These are phyloP conservation scores for Phyllotreta striolata DNA, from an alignment of 2,888 invertebrate species.

Conservation along the genomic window DNA sequence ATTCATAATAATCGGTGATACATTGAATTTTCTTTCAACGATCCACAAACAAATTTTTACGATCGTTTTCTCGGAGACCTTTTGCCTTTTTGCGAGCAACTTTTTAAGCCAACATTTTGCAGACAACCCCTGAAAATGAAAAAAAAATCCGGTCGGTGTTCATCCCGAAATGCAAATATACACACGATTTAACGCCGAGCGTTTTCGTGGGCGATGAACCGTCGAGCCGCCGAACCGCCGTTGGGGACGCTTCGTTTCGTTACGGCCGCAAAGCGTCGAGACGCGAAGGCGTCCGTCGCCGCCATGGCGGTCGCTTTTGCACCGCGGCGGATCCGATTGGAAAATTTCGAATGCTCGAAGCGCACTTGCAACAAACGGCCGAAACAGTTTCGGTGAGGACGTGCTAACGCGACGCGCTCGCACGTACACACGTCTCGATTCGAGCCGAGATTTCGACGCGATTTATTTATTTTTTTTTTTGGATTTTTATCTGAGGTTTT, in stretches of 20 bases:
- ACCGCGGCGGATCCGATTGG: constrained; percentile 27
- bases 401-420: constrained; percentile 21
- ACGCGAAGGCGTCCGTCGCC: constrained; percentile 59
- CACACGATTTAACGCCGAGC: constrained; percentile 7
- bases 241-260: constrained; percentile 54
- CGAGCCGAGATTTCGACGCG: constrained; percentile 18
- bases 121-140: not conserved
- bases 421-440: constrained; percentile 17
- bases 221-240: constrained; percentile 39
- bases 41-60: too few relatives aligned
- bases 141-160: not conserved
- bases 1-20: too few relatives aligned
- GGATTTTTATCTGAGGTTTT: constrained; percentile 1
- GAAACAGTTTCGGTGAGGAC: constrained; percentile 29
- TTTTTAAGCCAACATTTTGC: too few relatives aligned
- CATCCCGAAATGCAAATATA: constrained; percentile 3
- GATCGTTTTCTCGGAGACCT: too few relatives aligned
- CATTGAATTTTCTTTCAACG: too few relatives aligned
- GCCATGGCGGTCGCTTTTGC: constrained; percentile 28
- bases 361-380: constrained; percentile 20
- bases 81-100: too few relatives aligned
- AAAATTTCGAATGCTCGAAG: constrained; percentile 22
- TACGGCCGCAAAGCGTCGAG: constrained; percentile 57
- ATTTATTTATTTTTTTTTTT: constrained; percentile 23
- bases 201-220: constrained; percentile 43